Percentiles rank a stretch among this genome's conserved stretches.
Evolutionary conservation across 1,140 invertebrate species (phyloP).

Genomic region (Bacillus rossius): DNA sequence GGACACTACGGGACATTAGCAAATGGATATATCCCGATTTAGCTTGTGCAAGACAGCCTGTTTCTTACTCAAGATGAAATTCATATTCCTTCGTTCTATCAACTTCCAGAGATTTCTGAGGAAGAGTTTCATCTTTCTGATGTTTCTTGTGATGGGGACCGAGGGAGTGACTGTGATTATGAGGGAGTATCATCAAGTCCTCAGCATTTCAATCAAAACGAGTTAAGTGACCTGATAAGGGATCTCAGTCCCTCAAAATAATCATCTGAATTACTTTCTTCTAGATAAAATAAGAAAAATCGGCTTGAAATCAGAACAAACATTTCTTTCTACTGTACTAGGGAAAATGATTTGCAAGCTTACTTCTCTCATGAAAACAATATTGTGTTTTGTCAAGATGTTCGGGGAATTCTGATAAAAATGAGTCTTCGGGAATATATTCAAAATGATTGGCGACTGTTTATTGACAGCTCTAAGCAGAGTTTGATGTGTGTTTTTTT

Average conservation of each 20-base stretch:
- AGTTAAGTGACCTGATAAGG: constrained; percentile 14
- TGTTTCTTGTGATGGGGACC: too few species aligned
- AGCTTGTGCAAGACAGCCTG: constrained; percentile 18
- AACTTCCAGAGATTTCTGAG: too few species aligned
- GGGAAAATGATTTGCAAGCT: constrained; percentile 5
- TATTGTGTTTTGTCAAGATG: not conserved
- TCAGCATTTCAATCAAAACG: constrained; percentile 16
- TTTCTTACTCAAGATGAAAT: constrained; percentile 17
- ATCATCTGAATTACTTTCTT: constrained; percentile 16
- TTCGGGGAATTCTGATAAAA: not conserved
- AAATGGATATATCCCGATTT: constrained; percentile 27
- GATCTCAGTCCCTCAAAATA: constrained; percentile 16
- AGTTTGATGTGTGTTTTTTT: constrained; percentile 39
- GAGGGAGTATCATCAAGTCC: constrained; percentile 7
- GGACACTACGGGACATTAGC: too few species aligned
- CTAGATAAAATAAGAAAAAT: constrained; percentile 15
- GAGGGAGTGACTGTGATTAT: too few species aligned
- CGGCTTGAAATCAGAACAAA: constrained; percentile 9
- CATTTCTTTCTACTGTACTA: constrained; percentile 16
- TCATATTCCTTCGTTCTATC: constrained; percentile 9
- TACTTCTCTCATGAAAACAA: not conserved
- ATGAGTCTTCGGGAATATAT: not conserved
- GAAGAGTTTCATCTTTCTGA: too few species aligned
- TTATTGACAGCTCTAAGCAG: constrained; percentile 34
- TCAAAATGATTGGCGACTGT: constrained; percentile 4